Percentiles rank a stretch among this genome's conserved stretches.
phyloP scores from a whole-genome alignment of 1,140 invertebrate genomes.

The Drosophila rufa region DNA sequence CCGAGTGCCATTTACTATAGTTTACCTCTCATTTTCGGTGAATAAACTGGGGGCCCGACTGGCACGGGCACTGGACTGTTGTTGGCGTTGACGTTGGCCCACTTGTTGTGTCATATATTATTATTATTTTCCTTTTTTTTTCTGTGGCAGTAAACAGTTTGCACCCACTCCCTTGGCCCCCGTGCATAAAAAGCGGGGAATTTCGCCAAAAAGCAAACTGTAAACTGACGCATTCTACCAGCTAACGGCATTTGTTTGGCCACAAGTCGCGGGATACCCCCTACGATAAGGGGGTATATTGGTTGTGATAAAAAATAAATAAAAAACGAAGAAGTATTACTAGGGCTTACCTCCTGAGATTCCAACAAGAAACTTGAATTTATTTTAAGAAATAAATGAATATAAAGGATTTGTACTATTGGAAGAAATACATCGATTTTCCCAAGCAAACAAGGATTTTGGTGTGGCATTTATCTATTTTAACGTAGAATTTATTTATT shows the following conservation, averaged over 20 bases:
- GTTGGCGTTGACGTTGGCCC: slow-evolving; percentile 15
- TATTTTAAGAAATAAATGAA: no score
- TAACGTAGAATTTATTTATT: no score
- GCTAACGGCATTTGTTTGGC: slow-evolving; percentile 46
- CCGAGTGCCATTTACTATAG: background rate
- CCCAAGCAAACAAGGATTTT: no score
- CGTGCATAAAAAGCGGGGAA: slow-evolving; percentile 17
- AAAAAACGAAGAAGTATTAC: background rate
- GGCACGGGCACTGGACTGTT: background rate
- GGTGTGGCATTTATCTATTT: no score
- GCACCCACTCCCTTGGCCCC: slow-evolving; percentile 6
- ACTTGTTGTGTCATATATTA: slow-evolving; percentile 26
- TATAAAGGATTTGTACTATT: no score
- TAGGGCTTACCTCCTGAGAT: background rate
- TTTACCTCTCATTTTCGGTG: slow-evolving; percentile 1
- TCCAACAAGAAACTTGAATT: no score
- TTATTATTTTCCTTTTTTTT: slow-evolving; percentile 1
- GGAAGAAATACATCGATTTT: no score
- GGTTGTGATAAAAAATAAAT: background rate
- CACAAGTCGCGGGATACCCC: slow-evolving; percentile 20
- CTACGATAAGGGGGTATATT: background rate
- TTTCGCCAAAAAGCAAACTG: slow-evolving; percentile 44
- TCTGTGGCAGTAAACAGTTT: slow-evolving; percentile 29
- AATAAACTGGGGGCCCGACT: slow-evolving; percentile 12
- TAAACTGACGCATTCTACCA: slow-evolving; percentile 43